Percentiles rank a stretch among this genome's conserved stretches.
phyloP scores from a whole-genome alignment of 1,140 invertebrate species.

The Eupristina koningsbergeri region DNA sequence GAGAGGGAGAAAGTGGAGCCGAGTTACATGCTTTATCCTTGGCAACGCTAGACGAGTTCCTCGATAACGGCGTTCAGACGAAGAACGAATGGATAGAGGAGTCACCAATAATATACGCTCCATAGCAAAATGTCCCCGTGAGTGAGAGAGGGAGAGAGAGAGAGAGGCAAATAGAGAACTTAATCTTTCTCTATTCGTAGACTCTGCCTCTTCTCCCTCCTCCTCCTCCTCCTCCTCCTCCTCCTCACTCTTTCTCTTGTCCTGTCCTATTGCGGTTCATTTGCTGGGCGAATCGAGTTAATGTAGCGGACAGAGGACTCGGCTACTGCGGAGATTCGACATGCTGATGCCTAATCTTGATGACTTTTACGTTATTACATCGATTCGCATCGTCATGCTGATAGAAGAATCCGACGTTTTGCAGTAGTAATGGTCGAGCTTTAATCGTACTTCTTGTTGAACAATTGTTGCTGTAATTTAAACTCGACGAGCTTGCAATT shows the following conservation, averaged over 20 bases:
- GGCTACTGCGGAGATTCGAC: conserved; percentile 13
- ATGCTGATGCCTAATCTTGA: conserved; percentile 35
- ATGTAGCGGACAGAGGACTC: conserved; percentile 41
- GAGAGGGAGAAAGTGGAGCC: not conserved
- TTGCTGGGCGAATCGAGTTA: conserved; percentile 49
- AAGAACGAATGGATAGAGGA: conserved; percentile 42
- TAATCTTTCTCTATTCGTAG: not conserved
- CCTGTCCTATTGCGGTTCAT: conserved; percentile 46
- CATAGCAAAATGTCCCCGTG: conserved; percentile 23
- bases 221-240: not conserved
- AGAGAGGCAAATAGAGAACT: not conserved
- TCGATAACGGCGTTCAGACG: conserved; percentile 38
- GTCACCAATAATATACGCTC: conserved; percentile 41
- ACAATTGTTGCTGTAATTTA: conserved; percentile 1
- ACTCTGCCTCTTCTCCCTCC: no score
- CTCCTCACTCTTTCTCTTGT: not conserved
- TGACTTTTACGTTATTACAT: conserved; percentile 46
- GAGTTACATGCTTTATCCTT: conserved; percentile 29
- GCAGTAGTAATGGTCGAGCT: conserved; percentile 11
- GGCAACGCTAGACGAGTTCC: conserved; percentile 14
- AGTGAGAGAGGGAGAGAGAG: conserved; percentile 7
- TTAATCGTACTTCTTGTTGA: conserved; percentile 37
- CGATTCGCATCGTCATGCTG: conserved; percentile 46
- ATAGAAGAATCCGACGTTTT: conserved; percentile 22
- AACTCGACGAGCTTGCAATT: not conserved